Conservation (phyloP, 2,113 vertebrate species). For the Aythya baeri region DNA sequence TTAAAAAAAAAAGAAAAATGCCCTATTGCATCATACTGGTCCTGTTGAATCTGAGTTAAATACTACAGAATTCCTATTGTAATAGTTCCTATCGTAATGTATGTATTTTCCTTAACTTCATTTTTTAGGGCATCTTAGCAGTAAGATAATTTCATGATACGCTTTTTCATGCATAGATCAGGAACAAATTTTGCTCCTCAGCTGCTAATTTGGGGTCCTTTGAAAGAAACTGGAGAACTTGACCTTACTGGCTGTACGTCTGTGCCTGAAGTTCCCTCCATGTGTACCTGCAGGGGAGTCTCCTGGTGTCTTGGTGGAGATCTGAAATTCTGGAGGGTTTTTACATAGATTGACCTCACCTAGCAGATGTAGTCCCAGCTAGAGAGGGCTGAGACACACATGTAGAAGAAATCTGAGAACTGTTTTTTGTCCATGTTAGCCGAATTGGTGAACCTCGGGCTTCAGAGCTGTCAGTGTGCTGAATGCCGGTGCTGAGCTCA, state of each 20-base stretch:
- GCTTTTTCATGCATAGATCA: no score
- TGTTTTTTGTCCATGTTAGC: no score
- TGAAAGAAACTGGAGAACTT: neutral
- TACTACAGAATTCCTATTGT: neutral
- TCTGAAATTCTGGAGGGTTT: no score
- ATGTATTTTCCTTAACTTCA: neutral
- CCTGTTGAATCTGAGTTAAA: neutral
- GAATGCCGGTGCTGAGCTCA: neutral
- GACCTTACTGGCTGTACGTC: neutral
- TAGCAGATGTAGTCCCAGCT: neutral
- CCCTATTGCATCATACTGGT: neutral
- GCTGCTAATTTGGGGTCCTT: neutral
- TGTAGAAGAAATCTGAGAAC: neutral
- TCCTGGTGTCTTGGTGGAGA: neutral
- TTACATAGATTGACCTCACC: neutral
- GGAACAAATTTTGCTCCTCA: neutral
- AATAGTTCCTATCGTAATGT: no score
- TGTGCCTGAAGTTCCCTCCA: rapidly evolving
- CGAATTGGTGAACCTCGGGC: neutral
- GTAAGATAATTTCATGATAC: rapidly evolving
- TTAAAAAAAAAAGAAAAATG: neutral
- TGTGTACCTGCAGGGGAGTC: rapidly evolving
- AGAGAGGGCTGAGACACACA: neutral
- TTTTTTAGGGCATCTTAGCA: neutral
- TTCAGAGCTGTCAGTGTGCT: neutral